A percentile compares a stretch with the other conserved stretches of the same genome.
Evolutionary conservation across 2,888 invertebrate species (phyloP).

Genomic region (Neria commutata): DNA sequence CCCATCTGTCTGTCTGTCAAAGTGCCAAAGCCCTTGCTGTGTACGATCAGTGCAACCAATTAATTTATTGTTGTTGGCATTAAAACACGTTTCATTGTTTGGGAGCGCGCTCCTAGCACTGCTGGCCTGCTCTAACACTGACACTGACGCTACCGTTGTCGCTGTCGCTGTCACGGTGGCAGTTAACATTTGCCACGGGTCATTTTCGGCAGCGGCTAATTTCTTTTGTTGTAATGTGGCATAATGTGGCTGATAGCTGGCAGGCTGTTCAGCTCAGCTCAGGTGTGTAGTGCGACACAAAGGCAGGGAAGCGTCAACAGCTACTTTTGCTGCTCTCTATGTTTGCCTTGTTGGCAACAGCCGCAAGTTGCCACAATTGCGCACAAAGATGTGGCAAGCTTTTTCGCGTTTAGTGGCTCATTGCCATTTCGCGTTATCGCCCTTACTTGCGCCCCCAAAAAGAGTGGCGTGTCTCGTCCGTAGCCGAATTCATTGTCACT

Average conservation of each 20-base stretch:
- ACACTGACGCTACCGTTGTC: background rate
- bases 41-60: background rate
- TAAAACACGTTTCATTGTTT: slow-evolving; percentile 2
- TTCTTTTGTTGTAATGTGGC: background rate
- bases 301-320: background rate
- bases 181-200: slow-evolving; percentile 46
- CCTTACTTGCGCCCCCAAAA: no score
- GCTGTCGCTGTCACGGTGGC: background rate
- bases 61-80: background rate
- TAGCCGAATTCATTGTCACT: background rate
- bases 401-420: no score
- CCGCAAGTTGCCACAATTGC: background rate
- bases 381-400: background rate
- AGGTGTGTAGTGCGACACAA: background rate
- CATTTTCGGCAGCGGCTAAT: slow-evolving; percentile 35
- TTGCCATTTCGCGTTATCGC: no score
- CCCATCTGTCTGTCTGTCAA: background rate
- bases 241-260: background rate
- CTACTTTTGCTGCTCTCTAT: no score
- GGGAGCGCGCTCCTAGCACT: no score
- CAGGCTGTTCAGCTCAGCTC: background rate
- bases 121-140: background rate
- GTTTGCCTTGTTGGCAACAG: background rate
- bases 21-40: background rate
- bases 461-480: background rate